A percentile compares a stretch with the other conserved stretches of the same genome.
These are phyloP conservation scores for Lacanobia wlatinum DNA, from an alignment of 2,888 invertebrate species.

Conservation along the genomic window DNA sequence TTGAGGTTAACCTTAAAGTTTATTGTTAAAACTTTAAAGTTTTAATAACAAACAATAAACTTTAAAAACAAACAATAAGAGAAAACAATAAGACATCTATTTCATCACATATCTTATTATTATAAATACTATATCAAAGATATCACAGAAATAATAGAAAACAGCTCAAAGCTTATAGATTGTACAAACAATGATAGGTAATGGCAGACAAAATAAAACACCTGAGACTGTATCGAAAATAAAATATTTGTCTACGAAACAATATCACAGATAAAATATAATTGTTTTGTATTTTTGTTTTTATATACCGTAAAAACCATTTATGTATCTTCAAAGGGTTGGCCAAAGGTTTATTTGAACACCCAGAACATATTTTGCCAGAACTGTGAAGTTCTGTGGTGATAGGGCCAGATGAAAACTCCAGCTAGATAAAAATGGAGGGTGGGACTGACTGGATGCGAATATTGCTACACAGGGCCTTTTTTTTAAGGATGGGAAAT, in stretches of 20 bases:
- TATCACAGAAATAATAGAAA: slow-evolving; percentile 26
- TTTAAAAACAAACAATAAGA: too few relatives aligned
- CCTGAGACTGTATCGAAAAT: slow-evolving; percentile 12
- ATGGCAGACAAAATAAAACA: slow-evolving; percentile 24
- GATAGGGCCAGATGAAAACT: too few relatives aligned
- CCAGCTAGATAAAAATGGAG: too few relatives aligned
- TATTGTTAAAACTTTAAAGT: too few relatives aligned
- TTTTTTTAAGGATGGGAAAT: too few relatives aligned
- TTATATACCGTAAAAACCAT: background rate
- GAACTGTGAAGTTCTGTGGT: too few relatives aligned
- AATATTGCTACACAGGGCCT: too few relatives aligned
- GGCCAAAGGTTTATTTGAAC: too few relatives aligned
- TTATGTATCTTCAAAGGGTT: background rate
- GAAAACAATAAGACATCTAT: too few relatives aligned
- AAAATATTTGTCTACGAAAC: slow-evolving; percentile 14
- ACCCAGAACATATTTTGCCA: too few relatives aligned
- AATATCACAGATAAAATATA: slow-evolving; percentile 18
- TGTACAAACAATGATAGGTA: slow-evolving; percentile 34
- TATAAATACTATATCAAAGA: slow-evolving; percentile 31
- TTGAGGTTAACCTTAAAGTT: too few relatives aligned
- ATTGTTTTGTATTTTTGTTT: slow-evolving; percentile 4
- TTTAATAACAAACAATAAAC: background rate
- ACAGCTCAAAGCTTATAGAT: slow-evolving; percentile 42
- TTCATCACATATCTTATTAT: background rate
- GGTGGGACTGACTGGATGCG: too few relatives aligned